Percentiles rank a stretch among this genome's conserved stretches.
Evolutionary conservation across 92 coral and sea anemone genomes (phyloP).

Genomic region (Siderastrea radians): DNA sequence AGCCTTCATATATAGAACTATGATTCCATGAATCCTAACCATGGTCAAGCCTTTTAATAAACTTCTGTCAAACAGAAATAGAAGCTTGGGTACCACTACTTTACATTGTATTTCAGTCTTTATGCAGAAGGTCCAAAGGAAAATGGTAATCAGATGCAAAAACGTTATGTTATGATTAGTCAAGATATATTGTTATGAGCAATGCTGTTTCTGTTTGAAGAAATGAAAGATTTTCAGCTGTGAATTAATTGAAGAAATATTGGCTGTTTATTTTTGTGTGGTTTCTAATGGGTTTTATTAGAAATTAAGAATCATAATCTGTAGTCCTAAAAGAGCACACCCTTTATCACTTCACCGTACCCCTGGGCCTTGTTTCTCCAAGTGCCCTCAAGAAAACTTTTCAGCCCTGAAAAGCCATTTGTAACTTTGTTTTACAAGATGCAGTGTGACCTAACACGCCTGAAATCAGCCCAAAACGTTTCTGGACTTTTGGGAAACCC

Average conservation of each 20-base stretch:
- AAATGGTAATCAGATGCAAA: background rate
- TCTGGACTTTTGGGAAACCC: too few relatives aligned
- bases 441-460: too few relatives aligned
- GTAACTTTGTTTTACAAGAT: too few relatives aligned
- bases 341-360: too few relatives aligned
- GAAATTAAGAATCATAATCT: background rate
- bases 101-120: too few relatives aligned
- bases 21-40: background rate
- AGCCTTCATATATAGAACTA: background rate
- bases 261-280: background rate
- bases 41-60: background rate
- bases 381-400: too few relatives aligned
- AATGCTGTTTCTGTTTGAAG: background rate
- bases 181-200: background rate
- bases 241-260: background rate
- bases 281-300: background rate
- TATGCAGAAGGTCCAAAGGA: background rate
- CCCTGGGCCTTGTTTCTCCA: too few relatives aligned
- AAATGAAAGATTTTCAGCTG: background rate
- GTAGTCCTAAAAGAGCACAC: background rate
- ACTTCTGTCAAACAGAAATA: constrained; percentile 3
- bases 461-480: too few relatives aligned
- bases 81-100: background rate
- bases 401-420: too few relatives aligned
- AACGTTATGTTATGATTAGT: background rate